Conservation (phyloP, 2,113 vertebrate species). For the Gymnocephalus cernua region DNA sequence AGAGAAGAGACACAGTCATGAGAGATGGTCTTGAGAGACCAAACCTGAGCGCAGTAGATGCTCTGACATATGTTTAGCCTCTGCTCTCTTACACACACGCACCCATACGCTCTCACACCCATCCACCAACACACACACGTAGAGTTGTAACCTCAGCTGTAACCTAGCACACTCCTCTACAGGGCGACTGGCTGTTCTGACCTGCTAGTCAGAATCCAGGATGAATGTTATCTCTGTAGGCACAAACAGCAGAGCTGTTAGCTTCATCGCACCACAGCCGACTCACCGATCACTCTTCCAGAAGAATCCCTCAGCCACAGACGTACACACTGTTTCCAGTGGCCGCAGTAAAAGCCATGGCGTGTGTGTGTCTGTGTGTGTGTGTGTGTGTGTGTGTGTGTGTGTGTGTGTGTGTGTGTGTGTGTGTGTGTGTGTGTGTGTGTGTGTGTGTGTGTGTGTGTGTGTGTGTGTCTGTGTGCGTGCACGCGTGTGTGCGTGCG, state of each 20-base stretch:
- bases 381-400: slow-evolving; percentile 9
- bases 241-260: slow-evolving; percentile 76
- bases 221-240: slow-evolving; percentile 80
- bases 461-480: slow-evolving; percentile 25
- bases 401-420: slow-evolving; percentile 33
- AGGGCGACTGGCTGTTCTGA: slow-evolving; percentile 67
- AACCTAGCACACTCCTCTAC: slow-evolving; percentile 69
- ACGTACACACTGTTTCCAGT: slow-evolving; percentile 72
- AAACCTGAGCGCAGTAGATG: slow-evolving; percentile 55
- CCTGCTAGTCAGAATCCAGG: slow-evolving; percentile 68
- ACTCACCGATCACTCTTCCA: slow-evolving; percentile 71
- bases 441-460: slow-evolving; percentile 25
- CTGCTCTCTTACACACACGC: slow-evolving; percentile 64
- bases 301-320: slow-evolving; percentile 55
- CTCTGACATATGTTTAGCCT: slow-evolving; percentile 66
- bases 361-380: slow-evolving; percentile 38
- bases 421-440: slow-evolving; percentile 17
- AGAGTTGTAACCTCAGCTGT: slow-evolving; percentile 70
- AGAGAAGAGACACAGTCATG: slow-evolving; percentile 47
- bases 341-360: slow-evolving; percentile 74
- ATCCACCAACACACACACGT: slow-evolving; percentile 33
- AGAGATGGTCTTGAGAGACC: slow-evolving; percentile 50
- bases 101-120: slow-evolving; percentile 23
- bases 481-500: slow-evolving; percentile 17
- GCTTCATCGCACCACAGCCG: slow-evolving; percentile 63